Evolutionary conservation across 2,113 vertebrate genomes (phyloP), one percentile per base, ranked within the genome.

Genomic region (Suricata suricatta): DNA sequence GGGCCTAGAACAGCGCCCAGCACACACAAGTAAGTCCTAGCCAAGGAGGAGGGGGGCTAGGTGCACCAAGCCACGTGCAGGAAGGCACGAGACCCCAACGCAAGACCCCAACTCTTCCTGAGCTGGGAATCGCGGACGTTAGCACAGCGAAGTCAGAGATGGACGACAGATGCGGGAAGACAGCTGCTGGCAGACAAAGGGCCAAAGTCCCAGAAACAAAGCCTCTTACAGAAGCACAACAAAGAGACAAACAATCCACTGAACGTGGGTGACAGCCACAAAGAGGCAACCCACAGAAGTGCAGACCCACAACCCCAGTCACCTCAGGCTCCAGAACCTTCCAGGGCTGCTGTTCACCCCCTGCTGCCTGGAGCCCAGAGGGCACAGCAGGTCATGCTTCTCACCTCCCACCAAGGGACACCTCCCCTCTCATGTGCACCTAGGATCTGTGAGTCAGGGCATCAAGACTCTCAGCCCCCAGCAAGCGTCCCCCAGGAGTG

Each of bases 1-100:
- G 1, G 9, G 41, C 33, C 33, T 0, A 35, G 29, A 6, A 47
- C 16, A 13, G 11, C 0, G 0, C 88, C 21, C 3, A 0, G 3
- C 71, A 17, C 76, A n/a, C 16, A 14, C 31, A 33, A 47, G 72
- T 33, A 14, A 23, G 6, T 57, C n/a, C 60, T 29, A 12, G 7
- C 79, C 3, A 0, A 35, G 33, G 44, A 80, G 13, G 8, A 7
- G 41, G 41, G 33, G 60, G 33, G 74, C 23, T 21, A 14, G 88
- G 41, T 0, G 6, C 9, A 1, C 9, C 76, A 21, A 11, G 76
- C 47, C 16, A 0, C 17, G 13, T 1, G 33, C 50, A 38, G 52
- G 79, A 25, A 41, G 54, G 14, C n/a, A 16, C 12, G 7, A 25
- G 79, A 14, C 33, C 57, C 60, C 60, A n/a, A 0, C 23, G 2